Base-by-base conservation (phyloP, 2,113 vertebrate genomes). In the Acrocephalus kingi region DNA sequence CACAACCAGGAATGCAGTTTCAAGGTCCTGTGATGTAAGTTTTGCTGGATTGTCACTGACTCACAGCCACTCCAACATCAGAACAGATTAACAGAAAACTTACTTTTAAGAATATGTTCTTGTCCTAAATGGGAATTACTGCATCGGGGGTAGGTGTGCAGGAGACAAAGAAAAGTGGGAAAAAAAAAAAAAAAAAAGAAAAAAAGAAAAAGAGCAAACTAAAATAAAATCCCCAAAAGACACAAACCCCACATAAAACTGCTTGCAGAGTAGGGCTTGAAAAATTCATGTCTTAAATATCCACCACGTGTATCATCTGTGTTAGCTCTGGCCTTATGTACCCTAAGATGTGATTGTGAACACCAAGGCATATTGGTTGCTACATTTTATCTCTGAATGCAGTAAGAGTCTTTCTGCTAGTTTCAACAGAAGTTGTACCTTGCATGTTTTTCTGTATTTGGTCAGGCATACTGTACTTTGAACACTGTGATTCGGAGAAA, bases 1-100 rank as follows among this genome's bases (percentile, higher is more conserved):
- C 0, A 0, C 24, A 64, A 27, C 20, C 31, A 84, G 49, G n/a
- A 74, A 72, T 2, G 15, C 9, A 63, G 13, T 49, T 84, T 54
- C 0, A 4, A 23, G 16, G 27, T 37, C 46, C 21, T 35, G 20
- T 33, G 31, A 23, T 22, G 8, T 8, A 69, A 52, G 23, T 41
- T 90, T 90, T 83, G 22, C 11, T 59, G 39, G 24, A 39, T 33
- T 15, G 9, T 62, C 45, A 30, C n/a, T 56, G n/a, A 61, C 48
- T 35, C 30, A 76, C 24, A 24, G 67, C 8, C 0, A 3, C 33
- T n/a, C 20, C 1, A 9, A 41, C 5, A 56, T n/a, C 49, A 69
- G 52, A 87, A 74, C 7, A 73, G 55, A 55, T 1, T 62, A 51
- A 15, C 37, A 71, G 10, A 55, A 84, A 82, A 72, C 7, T 46